Evolutionary conservation across 1,140 invertebrate genomes (phyloP), one percentile per base, ranked within the genome.

Genomic region (Panagrolaimus sp.): DNA sequence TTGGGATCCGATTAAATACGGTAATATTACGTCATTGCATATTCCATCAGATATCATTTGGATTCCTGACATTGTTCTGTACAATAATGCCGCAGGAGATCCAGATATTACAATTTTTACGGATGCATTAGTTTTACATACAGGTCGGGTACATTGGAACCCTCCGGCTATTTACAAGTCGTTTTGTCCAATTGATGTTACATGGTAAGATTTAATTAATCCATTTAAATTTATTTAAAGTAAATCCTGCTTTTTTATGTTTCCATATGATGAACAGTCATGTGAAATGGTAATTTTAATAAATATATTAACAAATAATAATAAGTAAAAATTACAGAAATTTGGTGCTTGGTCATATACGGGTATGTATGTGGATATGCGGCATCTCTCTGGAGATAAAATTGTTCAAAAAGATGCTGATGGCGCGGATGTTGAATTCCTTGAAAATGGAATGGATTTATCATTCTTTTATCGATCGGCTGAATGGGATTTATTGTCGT

Each of bases 281-380:
- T 58, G 52, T 21, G 52, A 58, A 58, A 58, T 58, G 52, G 52
- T 58, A 58, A 64, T 7, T 1, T 14, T 28, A n/a, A 14, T 63
- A 3, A 28, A 28, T 7, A 63, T 0, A n/a, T 17, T 47, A 76
- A 38, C 72, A 83, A 7, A 70, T 76, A 48, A 68, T 85, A 92
- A 94, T 88, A 92, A 91, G 84, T 94, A 92, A 88, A 90, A 93
- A 85, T 90, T 94, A 12, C 52, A 58, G 90, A 95, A 96, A 88
- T 93, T 97, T 81, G 93, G 94, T 85, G 91, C 89, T 89, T 94
- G 92, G 94, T 94, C 93, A 14, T 96, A 95, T 88, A 91, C 94
- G 86, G 93, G 92, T 86, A 91, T 91, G 87, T 92, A 95, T 89
- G 91, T 95, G 38, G 85, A 87, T 72, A 73, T 87, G 32, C 76